These are phyloP conservation scores for Bombycilla garrulus DNA, from an alignment of 2,113 vertebrate species.

Conservation along the genomic window DNA sequence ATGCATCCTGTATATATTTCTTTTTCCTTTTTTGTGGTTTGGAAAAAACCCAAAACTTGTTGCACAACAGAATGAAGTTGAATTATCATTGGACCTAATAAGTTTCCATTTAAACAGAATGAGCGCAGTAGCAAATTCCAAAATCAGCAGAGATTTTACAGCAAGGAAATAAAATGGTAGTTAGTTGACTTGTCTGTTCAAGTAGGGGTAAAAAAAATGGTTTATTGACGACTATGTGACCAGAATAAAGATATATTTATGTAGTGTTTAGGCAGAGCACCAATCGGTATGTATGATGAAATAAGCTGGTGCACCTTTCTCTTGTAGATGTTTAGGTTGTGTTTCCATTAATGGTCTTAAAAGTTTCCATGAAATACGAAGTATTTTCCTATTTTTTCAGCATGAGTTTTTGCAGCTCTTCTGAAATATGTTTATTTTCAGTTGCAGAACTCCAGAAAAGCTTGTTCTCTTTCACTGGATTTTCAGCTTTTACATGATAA, in stretches of 20 bases:
- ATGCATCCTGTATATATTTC: neutral
- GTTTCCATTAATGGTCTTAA: neutral
- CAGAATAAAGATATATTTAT: neutral
- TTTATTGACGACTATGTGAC: neutral
- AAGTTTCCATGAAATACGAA: neutral
- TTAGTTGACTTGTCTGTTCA: neutral
- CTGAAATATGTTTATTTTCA: neutral
- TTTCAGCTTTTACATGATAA: neutral
- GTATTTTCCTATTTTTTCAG: neutral
- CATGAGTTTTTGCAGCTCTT: neutral
- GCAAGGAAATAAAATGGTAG: neutral
- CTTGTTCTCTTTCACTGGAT: neutral
- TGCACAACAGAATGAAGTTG: neutral
- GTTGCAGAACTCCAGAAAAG: neutral
- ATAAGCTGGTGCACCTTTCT: neutral
- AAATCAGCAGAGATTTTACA: neutral
- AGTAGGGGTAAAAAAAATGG: accelerated
- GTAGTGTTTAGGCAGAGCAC: neutral
- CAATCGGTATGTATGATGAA: neutral
- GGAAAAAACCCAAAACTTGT: neutral
- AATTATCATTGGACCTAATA: neutral
- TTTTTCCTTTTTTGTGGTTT: neutral
- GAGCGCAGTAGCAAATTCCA: neutral
- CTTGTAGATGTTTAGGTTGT: neutral
- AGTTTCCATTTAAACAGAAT: neutral